phyloP scores from a whole-genome alignment of 2,888 invertebrate genomes.

The Zelleria hepariella region DNA sequence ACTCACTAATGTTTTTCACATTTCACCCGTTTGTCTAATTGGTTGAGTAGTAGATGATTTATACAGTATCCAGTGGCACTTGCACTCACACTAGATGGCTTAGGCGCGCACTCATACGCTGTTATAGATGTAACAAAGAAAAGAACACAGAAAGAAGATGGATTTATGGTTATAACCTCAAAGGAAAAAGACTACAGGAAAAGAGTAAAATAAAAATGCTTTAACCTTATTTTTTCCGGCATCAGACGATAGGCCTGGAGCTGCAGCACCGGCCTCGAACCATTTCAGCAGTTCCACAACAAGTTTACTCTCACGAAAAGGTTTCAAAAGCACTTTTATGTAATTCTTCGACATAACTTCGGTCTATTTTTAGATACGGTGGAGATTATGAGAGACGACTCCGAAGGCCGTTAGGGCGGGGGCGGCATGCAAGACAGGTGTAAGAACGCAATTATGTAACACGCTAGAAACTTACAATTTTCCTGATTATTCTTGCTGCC shows the following conservation, averaged over 20 bases:
- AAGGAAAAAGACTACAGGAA: constrained; percentile 25
- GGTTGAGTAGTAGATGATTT: no score
- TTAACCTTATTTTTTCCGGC: constrained; percentile 49
- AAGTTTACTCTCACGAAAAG: constrained; percentile 67
- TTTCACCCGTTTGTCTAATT: no score
- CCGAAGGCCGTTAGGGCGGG: constrained; percentile 22
- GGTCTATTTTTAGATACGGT: constrained; percentile 64
- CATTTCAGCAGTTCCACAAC: constrained; percentile 44
- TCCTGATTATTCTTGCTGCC: constrained; percentile 70
- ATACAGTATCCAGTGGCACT: no score
- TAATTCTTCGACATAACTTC: constrained; percentile 72
- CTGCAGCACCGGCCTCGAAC: constrained; percentile 39
- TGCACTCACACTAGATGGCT: no score
- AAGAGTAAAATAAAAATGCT: constrained; percentile 30
- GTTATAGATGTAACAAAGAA: no score
- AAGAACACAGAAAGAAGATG: neutral
- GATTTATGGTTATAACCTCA: constrained; percentile 10
- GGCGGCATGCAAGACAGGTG: constrained; percentile 40
- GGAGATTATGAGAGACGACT: constrained; percentile 33
- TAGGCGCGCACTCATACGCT: no score
- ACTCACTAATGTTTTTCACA: no score
- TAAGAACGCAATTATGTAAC: constrained; percentile 32
- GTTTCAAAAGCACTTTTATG: constrained; percentile 68
- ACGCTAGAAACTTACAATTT: constrained; percentile 66
- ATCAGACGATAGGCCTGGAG: constrained; percentile 27